Evolutionary conservation across 2,113 vertebrate genomes (phyloP).

Genomic region (Mola mola): DNA sequence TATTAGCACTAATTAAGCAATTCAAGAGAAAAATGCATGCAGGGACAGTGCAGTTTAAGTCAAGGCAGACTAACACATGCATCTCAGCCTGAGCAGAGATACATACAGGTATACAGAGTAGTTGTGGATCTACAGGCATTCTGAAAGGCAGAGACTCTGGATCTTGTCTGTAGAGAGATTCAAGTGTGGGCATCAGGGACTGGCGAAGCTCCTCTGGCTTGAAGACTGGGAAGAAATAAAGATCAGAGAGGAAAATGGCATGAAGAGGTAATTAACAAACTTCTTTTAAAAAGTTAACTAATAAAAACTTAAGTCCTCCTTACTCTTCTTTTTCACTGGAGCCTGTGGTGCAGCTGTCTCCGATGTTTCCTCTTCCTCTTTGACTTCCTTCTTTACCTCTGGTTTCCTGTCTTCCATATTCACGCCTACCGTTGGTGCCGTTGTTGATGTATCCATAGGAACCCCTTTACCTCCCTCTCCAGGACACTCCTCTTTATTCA

Average conservation of each 20-base stretch:
- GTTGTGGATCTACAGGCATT: slow-evolving; percentile 95
- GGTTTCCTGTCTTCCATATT: slow-evolving; percentile 87
- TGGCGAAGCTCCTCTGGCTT: slow-evolving; percentile 98
- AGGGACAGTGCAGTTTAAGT: not conserved
- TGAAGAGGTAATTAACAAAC: not conserved
- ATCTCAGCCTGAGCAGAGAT: slow-evolving; percentile 1
- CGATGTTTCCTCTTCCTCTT: slow-evolving; percentile 89
- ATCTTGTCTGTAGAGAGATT: slow-evolving; percentile 97
- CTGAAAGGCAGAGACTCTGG: slow-evolving; percentile 98
- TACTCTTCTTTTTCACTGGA: slow-evolving; percentile 94
- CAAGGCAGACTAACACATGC: not conserved
- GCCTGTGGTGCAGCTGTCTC: slow-evolving; percentile 83
- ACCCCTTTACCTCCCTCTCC: slow-evolving; percentile 87
- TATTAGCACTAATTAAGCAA: not conserved
- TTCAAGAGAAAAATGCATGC: not conserved
- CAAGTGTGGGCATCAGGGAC: slow-evolving; percentile 96
- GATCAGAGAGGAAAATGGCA: slow-evolving; percentile 1
- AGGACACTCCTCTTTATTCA: slow-evolving; percentile 78
- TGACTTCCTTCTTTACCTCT: slow-evolving; percentile 87
- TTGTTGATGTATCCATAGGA: slow-evolving; percentile 81
- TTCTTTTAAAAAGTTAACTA: not conserved
- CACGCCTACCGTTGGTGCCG: not conserved
- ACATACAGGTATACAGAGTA: slow-evolving; percentile 97
- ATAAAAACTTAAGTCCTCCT: slow-evolving; percentile 37
- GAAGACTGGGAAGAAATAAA: slow-evolving; percentile 84